These are phyloP conservation scores for Eulimnadia texana DNA, from an alignment of 1,140 invertebrate species.

Conservation along the genomic window DNA sequence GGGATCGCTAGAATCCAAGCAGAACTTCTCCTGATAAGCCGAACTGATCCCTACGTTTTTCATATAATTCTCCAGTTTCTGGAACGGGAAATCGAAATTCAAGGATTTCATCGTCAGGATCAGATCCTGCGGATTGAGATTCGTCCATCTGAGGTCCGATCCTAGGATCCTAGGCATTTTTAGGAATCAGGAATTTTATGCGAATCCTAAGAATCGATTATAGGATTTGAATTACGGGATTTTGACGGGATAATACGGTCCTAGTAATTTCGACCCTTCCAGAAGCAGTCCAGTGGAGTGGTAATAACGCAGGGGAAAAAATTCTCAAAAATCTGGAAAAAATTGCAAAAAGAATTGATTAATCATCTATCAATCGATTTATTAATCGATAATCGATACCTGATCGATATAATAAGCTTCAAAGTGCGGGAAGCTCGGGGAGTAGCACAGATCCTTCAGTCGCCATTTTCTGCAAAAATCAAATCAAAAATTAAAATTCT, in stretches of 20 bases:
- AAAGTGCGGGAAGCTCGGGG: slow-evolving; percentile 71
- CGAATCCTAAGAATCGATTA: not conserved
- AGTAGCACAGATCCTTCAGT: slow-evolving; percentile 75
- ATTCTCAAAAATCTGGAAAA: slow-evolving; percentile 56
- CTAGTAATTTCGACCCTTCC: slow-evolving; percentile 92
- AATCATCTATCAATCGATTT: not conserved
- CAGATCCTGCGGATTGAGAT: slow-evolving; percentile 68
- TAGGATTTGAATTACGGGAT: slow-evolving; percentile 61
- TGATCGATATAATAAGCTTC: slow-evolving; percentile 71
- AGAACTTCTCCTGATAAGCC: slow-evolving; percentile 95
- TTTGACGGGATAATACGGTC: slow-evolving; percentile 66
- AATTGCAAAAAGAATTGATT: not conserved
- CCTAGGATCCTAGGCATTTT: slow-evolving; percentile 38
- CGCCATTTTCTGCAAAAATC: slow-evolving; percentile 59
- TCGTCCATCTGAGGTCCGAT: slow-evolving; percentile 65
- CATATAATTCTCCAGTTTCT: slow-evolving; percentile 75
- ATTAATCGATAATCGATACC: not conserved
- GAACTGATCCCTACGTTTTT: slow-evolving; percentile 76
- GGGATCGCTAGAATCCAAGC: slow-evolving; percentile 75
- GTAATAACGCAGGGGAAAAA: slow-evolving; percentile 92
- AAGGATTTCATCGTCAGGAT: slow-evolving; percentile 53
- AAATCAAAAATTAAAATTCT: not conserved
- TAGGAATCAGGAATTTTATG: not conserved
- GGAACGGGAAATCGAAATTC: slow-evolving; percentile 39
- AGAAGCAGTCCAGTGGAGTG: slow-evolving; percentile 96